A percentile compares a stretch with the other conserved stretches of the same genome.
phyloP scores from a whole-genome alignment of 2,888 invertebrate genomes.

The Agrotis clavis region DNA sequence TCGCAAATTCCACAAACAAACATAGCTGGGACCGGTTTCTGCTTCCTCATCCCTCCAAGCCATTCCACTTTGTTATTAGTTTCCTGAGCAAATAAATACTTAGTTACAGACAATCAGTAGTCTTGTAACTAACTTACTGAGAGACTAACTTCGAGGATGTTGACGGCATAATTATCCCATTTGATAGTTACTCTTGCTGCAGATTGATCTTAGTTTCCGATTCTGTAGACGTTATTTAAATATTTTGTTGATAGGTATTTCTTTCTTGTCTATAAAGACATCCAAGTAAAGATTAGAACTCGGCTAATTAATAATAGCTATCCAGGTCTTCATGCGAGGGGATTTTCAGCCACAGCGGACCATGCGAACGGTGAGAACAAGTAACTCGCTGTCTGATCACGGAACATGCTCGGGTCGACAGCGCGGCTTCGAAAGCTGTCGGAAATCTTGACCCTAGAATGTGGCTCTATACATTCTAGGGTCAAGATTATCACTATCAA shows the following conservation, averaged over 20 bases:
- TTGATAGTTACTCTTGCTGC: conserved; percentile 48
- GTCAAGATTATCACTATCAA: too few species aligned
- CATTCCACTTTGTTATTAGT: conserved; percentile 67
- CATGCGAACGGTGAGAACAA: too few species aligned
- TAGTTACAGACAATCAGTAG: conserved; percentile 66
- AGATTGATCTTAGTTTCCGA: conserved; percentile 40
- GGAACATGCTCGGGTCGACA: too few species aligned
- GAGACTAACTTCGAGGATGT: conserved; percentile 58
- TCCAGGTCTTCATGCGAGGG: too few species aligned
- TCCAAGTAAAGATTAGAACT: neutral
- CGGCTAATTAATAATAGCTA: too few species aligned
- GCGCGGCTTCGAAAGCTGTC: too few species aligned
- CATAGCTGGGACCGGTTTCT: conserved; percentile 34
- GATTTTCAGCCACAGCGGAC: too few species aligned
- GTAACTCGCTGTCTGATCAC: too few species aligned
- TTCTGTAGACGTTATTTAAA: conserved; percentile 8
- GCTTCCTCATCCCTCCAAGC: conserved; percentile 51
- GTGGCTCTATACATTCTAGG: too few species aligned
- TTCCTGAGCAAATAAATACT: conserved; percentile 68
- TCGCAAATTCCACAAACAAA: conserved; percentile 38
- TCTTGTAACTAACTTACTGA: conserved; percentile 61
- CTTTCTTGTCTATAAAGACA: neutral
- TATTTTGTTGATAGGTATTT: neutral
- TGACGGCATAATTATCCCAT: conserved; percentile 61
- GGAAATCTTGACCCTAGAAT: too few species aligned